A percentile compares a stretch with the other conserved stretches of the same genome.
Conservation (phyloP, 2,113 vertebrate genomes). For the Chauna torquata region DNA sequence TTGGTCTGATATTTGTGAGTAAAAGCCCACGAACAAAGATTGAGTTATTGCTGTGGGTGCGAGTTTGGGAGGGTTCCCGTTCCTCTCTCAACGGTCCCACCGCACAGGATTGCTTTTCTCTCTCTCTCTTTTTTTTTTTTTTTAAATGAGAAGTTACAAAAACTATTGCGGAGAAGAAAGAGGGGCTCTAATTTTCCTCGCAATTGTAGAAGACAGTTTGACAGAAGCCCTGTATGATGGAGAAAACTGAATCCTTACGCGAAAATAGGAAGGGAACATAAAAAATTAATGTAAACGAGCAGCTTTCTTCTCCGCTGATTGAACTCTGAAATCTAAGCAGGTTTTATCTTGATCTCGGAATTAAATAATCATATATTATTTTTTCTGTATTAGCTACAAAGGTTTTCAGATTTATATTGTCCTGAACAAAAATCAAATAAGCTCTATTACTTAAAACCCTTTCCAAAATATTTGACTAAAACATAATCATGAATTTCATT, state of each 20-base stretch:
- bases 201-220: constrained; percentile 15
- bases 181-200: neutral
- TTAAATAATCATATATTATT: constrained; percentile 59
- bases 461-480: constrained; percentile 32
- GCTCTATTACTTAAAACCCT: neutral
- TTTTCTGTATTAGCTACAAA: constrained; percentile 38
- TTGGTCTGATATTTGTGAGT: neutral
- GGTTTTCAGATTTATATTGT: neutral
- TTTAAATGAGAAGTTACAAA: neutral
- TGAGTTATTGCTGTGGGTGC: neutral
- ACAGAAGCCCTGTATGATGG: neutral
- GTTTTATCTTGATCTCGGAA: constrained; percentile 64
- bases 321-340: constrained; percentile 40
- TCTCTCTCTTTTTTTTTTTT: neutral
- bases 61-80: neutral
- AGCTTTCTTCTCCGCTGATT: neutral
- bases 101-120: neutral
- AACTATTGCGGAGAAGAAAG: neutral
- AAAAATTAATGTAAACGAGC: constrained; percentile 26
- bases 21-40: constrained; percentile 20
- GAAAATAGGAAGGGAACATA: neutral
- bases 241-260: neutral
- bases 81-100: neutral
- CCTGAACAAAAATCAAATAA: neutral
- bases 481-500: neutral